A percentile compares a stretch with the other conserved stretches of the same genome.
Conservation (phyloP, 2,113 vertebrate genomes). For the Rhinichthys klamathensis region DNA sequence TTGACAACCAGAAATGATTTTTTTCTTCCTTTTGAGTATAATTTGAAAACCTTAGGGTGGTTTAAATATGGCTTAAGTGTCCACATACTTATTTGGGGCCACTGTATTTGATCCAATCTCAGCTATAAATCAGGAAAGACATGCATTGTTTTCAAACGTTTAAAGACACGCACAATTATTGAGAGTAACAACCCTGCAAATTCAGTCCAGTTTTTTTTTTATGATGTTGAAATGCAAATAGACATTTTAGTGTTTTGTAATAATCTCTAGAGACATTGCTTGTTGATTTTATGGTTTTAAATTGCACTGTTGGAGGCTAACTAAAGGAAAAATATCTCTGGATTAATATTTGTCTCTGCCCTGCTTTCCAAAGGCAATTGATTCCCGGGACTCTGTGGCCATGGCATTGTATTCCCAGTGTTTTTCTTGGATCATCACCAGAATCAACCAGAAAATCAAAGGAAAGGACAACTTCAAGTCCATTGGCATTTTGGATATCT, state of each 20-base stretch:
- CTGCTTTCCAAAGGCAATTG: constrained; percentile 77
- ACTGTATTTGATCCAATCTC: not conserved
- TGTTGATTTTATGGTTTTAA: constrained; percentile 20
- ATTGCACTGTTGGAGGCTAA: not conserved
- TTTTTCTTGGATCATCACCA: constrained; percentile 84
- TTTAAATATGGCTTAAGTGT: not conserved
- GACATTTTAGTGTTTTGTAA: not conserved
- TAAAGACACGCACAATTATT: not conserved
- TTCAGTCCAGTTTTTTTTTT: not conserved
- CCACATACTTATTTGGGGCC: not conserved
- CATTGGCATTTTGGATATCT: constrained; percentile 93
- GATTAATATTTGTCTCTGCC: not conserved
- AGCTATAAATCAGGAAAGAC: not conserved
- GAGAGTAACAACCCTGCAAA: not conserved
- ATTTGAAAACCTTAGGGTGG: not conserved
- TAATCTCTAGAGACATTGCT: not conserved
- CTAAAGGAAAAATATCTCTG: not conserved
- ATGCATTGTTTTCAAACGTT: not conserved
- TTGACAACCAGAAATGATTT: not conserved
- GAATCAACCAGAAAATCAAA: constrained; percentile 89
- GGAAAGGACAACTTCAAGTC: constrained; percentile 93
- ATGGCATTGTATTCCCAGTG: constrained; percentile 90
- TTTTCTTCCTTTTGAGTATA: not conserved
- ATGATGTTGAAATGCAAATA: constrained; percentile 16
- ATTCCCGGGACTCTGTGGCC: constrained; percentile 88